These are phyloP conservation scores for Drosophila recens DNA, from an alignment of 2,888 invertebrate species.

Conservation along the genomic window DNA sequence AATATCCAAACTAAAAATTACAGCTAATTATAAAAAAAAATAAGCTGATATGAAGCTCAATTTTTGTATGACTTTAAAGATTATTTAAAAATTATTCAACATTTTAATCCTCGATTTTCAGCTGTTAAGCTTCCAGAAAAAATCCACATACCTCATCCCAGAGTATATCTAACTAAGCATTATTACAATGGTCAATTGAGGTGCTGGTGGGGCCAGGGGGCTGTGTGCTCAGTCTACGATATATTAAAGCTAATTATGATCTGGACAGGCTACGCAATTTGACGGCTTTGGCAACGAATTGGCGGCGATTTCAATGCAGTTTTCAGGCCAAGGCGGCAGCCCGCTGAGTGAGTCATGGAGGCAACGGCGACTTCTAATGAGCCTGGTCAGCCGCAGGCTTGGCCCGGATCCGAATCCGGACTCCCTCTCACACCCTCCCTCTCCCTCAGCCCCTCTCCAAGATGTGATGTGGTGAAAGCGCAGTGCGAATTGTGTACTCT, in stretches of 20 bases:
- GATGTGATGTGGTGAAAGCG: constrained; percentile 61
- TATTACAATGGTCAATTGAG: constrained; percentile 28
- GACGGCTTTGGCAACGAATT: constrained; percentile 54
- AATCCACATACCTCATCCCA: not conserved
- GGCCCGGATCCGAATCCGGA: constrained; percentile 16
- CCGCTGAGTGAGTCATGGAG: constrained; percentile 61
- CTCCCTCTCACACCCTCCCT: no score
- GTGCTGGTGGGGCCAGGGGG: constrained; percentile 5
- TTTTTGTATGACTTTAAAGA: no score
- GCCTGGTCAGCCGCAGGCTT: constrained; percentile 46
- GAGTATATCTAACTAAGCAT: constrained; percentile 15
- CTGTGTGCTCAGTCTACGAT: constrained; percentile 44
- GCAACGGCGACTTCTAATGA: constrained; percentile 59
- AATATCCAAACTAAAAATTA: no score
- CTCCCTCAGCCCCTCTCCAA: not conserved
- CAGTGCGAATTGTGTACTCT: constrained; percentile 59
- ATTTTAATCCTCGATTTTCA: no score
- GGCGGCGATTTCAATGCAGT: constrained; percentile 45
- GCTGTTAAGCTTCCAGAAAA: not conserved
- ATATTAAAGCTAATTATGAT: constrained; percentile 75
- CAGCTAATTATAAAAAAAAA: no score
- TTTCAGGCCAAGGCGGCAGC: constrained; percentile 68
- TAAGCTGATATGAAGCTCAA: no score
- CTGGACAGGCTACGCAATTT: constrained; percentile 65
- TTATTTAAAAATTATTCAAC: no score